Evolutionary conservation across 2,113 vertebrate genomes (phyloP).

Genomic region (Machaerirhynchus nigripectus): DNA sequence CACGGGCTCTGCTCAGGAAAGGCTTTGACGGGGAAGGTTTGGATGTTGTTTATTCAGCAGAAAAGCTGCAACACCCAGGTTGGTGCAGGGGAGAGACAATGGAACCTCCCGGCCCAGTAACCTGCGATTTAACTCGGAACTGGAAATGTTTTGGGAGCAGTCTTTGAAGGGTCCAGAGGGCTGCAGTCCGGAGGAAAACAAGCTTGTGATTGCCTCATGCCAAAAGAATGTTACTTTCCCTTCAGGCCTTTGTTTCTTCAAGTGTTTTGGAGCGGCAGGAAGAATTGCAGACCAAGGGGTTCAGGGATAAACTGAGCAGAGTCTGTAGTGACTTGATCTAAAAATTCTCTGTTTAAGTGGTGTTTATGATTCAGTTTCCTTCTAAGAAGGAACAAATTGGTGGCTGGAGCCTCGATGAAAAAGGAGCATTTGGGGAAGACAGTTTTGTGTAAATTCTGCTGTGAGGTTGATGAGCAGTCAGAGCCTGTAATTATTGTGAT

Average conservation of each 20-base stretch:
- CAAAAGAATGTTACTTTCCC: slow-evolving; percentile 30
- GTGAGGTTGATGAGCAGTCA: background rate
- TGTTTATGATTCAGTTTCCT: background rate
- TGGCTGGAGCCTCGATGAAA: background rate
- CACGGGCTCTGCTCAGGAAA: background rate
- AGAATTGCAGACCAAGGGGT: background rate
- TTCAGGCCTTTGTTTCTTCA: background rate
- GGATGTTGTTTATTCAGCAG: background rate
- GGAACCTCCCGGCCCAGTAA: background rate
- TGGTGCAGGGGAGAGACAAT: background rate
- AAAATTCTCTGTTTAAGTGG: background rate
- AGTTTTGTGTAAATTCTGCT: background rate
- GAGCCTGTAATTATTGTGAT: background rate
- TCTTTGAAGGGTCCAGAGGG: background rate
- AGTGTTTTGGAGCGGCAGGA: background rate
- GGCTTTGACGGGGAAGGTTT: fast-evolving
- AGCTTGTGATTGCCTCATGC: background rate
- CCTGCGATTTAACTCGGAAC: background rate
- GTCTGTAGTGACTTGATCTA: background rate
- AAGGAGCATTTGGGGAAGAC: background rate
- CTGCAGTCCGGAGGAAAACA: background rate
- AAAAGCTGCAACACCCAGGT: background rate
- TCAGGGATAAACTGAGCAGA: background rate
- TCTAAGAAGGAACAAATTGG: background rate
- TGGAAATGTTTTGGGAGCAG: background rate